A percentile compares a stretch with the other conserved stretches of the same genome.
Evolutionary conservation across 2,797 vertebrate genomes (phyloP).

Genomic region (Anolis apletophallus): DNA sequence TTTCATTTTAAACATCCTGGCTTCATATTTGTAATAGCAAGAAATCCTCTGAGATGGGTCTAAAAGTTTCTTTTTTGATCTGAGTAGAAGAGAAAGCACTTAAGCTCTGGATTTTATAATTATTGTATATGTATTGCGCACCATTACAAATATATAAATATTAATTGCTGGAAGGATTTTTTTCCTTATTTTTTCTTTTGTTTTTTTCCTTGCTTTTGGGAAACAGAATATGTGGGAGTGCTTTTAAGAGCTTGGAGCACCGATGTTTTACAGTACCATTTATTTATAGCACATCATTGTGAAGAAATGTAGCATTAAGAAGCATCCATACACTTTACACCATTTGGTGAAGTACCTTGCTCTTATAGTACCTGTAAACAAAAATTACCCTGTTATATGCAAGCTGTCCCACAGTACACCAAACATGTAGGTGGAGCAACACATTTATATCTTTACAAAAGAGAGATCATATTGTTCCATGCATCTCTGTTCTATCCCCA

Average conservation of each 20-base stretch:
- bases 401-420: conserved; percentile 30
- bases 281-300: conserved; percentile 73
- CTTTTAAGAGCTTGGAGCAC: conserved; percentile 78
- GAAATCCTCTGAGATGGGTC: conserved; percentile 75
- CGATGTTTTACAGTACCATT: conserved; percentile 52
- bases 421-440: conserved; percentile 50
- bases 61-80: conserved; percentile 74
- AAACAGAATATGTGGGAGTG: conserved; percentile 78
- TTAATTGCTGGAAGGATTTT: conserved; percentile 59
- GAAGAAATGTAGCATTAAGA: conserved; percentile 67
- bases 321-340: conserved; percentile 66
- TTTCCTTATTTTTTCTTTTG: too few relatives aligned
- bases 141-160: conserved; percentile 72
- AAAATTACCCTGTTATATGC: conserved; percentile 56
- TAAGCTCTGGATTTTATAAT: conserved; percentile 75
- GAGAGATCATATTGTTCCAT: conserved; percentile 25
- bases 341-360: conserved; percentile 67
- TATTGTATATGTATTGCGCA: conserved; percentile 76
- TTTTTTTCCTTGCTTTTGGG: conserved; percentile 49
- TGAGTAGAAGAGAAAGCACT: conserved; percentile 62
- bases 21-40: conserved; percentile 80
- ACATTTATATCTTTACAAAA: conserved; percentile 46
- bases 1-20: conserved; percentile 73
- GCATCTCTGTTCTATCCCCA: neutral
- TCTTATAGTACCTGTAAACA: conserved; percentile 57